Conservation (phyloP, 37 sponge, comb jelly and placozoan genomes). For the Halisarca cf. caerulea region DNA sequence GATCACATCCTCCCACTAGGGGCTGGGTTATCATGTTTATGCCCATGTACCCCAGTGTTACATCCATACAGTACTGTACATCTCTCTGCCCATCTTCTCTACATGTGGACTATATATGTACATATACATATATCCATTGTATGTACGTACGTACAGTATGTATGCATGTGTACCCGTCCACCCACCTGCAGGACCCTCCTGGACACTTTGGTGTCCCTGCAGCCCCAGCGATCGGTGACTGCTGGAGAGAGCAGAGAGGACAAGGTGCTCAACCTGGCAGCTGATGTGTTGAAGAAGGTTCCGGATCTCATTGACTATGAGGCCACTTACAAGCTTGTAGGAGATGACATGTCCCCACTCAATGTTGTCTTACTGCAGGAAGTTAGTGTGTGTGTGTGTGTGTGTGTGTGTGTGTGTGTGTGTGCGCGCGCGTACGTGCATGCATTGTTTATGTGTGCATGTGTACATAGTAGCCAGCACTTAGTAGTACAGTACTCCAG, state of each 20-base stretch:
- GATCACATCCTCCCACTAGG: too few relatives aligned
- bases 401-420: constrained; percentile 30
- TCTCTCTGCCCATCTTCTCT: too few relatives aligned
- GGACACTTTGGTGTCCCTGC: constrained; percentile 96
- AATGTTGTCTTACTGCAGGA: constrained; percentile 97
- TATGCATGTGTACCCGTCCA: not conserved
- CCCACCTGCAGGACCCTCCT: constrained; percentile 82
- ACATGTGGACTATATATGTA: too few relatives aligned
- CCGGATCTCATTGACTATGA: constrained; percentile 96
- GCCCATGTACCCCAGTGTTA: too few relatives aligned
- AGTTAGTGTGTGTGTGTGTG: constrained; percentile 48
- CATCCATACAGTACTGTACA: too few relatives aligned
- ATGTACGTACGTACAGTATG: not conserved
- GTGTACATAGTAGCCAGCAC: not conserved
- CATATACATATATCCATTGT: not conserved
- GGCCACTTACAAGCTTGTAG: constrained; percentile 71
- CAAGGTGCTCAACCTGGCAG: constrained; percentile 93
- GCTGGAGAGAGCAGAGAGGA: constrained; percentile 96
- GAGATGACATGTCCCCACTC: constrained; percentile 89
- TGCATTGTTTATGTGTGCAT: not conserved
- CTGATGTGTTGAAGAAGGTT: constrained; percentile 89
- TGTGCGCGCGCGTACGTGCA: not conserved
- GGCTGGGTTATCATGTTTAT: too few relatives aligned
- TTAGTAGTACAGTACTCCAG: not conserved
- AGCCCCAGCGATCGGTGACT: constrained; percentile 90